Evolutionary conservation across 2,888 invertebrate species (phyloP), one percentile per base, ranked within the genome.

Genomic region (Spilosoma lubricipeda): DNA sequence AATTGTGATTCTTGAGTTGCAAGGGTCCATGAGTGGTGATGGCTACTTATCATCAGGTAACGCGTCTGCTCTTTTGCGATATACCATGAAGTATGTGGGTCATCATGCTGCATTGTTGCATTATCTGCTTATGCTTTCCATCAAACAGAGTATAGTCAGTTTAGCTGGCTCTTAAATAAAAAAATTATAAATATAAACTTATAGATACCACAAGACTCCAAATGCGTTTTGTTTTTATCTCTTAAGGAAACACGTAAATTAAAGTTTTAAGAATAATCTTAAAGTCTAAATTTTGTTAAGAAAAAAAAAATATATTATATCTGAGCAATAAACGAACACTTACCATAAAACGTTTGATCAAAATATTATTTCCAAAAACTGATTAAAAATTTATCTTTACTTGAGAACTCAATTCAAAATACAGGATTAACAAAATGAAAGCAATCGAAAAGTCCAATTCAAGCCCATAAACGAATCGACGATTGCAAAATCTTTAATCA

Each of bases 401-500:
- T 56, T 56, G 9, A 56, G 9, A 56, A n/a, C 9, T 56, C 23
- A n/a, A 56, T 7, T 30, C 30, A 13, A 30, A 63, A 30, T 30
- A 30, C 30, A 63, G 63, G 27, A 63, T 63, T 30, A 30, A 30
- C 4, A 2, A 63, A 63, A 30, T 18, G 30, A 63, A 27, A 15
- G 15, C 7, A 63, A 30, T 30, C 18, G 15, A 30, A 63, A 63
- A 63, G 15, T 30, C 18, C 30, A 27, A 63, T 63, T 63, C 27
- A 30, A 63, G 7, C 18, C 63, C 63, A 30, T 30, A 15, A 27
- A 59, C 15, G 27, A n/a, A 59, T 59, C 56, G 56, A 59, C 3
- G 23, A 59, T 27, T n/a, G 59, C 59, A 59, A 45, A 27, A 8
- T 65, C 33, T 69, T 52, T 23, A 30, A 23, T 71, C 66, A 74